Conservation (phyloP, 2,888 invertebrate genomes). For the Thumatha senex region DNA sequence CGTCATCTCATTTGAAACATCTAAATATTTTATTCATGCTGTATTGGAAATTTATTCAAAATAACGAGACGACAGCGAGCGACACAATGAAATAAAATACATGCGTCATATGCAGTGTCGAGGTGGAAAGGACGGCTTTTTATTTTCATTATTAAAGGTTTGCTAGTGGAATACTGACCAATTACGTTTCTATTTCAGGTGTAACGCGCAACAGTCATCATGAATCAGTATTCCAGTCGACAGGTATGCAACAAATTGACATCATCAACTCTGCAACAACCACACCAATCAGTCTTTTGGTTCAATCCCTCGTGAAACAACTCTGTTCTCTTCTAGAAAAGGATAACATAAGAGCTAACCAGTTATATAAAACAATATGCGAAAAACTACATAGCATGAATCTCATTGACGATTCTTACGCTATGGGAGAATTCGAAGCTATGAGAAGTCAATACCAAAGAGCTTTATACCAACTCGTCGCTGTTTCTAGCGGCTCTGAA, state of each 20-base stretch:
- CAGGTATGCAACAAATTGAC: slow-evolving; percentile 68
- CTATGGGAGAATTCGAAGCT: slow-evolving; percentile 87
- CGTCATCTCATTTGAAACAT: no score
- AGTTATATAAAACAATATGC: slow-evolving; percentile 87
- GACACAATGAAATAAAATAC: no score
- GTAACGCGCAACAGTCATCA: slow-evolving; percentile 53
- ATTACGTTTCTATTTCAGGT: slow-evolving; percentile 54
- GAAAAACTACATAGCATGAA: slow-evolving; percentile 87
- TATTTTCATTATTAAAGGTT: no score
- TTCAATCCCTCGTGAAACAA: slow-evolving; percentile 88
- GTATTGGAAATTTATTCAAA: no score
- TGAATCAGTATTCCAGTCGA: slow-evolving; percentile 60
- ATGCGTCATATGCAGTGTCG: no score
- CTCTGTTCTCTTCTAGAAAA: slow-evolving; percentile 86
- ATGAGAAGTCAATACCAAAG: slow-evolving; percentile 87
- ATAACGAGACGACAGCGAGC: no score
- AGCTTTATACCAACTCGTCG: slow-evolving; percentile 86
- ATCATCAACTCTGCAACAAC: slow-evolving; percentile 67
- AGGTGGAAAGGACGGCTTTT: no score
- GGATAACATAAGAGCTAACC: slow-evolving; percentile 81
- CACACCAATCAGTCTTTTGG: slow-evolving; percentile 86
- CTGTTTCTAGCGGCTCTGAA: slow-evolving; percentile 82
- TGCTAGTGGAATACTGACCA: not conserved
- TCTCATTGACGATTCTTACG: slow-evolving; percentile 87
- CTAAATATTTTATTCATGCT: no score